phyloP scores from a whole-genome alignment of 2,797 vertebrate species.

The Enteromius fasciolatus region DNA sequence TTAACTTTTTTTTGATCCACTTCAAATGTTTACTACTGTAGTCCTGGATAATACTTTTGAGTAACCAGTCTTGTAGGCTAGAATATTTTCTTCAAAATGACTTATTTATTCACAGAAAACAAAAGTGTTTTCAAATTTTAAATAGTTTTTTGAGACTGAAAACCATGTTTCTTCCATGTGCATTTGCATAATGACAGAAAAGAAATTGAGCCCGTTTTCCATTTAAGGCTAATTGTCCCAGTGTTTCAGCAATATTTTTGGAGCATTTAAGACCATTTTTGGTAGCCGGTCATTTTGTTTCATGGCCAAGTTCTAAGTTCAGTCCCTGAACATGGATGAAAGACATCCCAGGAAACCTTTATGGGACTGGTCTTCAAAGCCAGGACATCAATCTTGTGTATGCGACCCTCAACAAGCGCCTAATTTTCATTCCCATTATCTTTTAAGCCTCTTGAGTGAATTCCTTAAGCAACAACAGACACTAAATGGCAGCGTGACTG shows the following conservation, averaged over 20 bases:
- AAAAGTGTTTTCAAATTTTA: too few relatives aligned
- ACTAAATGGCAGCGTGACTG: constrained; percentile 32
- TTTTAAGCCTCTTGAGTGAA: constrained; percentile 38
- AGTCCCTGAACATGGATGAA: constrained; percentile 35
- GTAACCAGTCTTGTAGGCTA: too few relatives aligned
- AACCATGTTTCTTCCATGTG: not conserved
- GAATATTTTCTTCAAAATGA: too few relatives aligned
- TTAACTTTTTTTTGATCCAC: too few relatives aligned
- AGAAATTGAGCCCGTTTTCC: not conserved
- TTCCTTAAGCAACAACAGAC: constrained; percentile 39
- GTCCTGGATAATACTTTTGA: too few relatives aligned
- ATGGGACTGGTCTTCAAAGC: constrained; percentile 1
- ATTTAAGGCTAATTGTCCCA: not conserved
- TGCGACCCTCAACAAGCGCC: constrained; percentile 16
- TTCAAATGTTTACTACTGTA: too few relatives aligned
- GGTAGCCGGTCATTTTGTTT: constrained; percentile 1
- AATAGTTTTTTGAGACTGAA: not conserved
- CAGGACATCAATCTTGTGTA: constrained; percentile 25
- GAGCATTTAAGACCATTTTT: not conserved
- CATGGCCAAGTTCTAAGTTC: constrained; percentile 3
- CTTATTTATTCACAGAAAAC: too few relatives aligned
- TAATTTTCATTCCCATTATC: constrained; percentile 38
- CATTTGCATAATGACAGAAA: not conserved
- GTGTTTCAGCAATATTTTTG: not conserved
- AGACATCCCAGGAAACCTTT: constrained; percentile 16